Evolutionary conservation across 2,888 invertebrate species (phyloP).

Genomic region (Dyspetes luteomarginatus): DNA sequence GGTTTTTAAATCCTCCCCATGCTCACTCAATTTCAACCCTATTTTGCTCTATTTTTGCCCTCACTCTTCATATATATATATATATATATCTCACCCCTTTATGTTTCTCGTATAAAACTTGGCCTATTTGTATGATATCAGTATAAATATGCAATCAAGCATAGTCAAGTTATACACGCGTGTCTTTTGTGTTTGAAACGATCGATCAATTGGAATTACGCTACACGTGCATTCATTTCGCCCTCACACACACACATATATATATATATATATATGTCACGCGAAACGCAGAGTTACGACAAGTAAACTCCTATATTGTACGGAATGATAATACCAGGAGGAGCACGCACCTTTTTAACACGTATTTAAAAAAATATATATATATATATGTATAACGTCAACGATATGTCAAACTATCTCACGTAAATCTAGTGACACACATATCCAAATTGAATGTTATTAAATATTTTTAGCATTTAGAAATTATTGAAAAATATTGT

Average conservation of each 20-base stretch:
- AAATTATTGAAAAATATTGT: background rate
- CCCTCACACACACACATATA: constrained; percentile 16
- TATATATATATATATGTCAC: background rate
- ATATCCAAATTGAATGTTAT: too few relatives aligned
- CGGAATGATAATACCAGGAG: constrained; percentile 30
- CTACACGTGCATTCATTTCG: constrained; percentile 59
- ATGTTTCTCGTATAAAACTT: constrained; percentile 31
- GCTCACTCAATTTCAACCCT: constrained; percentile 46
- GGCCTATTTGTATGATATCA: constrained; percentile 19
- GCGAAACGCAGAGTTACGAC: background rate
- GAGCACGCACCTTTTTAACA: constrained; percentile 29
- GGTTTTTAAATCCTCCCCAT: constrained; percentile 32
- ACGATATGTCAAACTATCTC: too few relatives aligned
- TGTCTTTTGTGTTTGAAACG: constrained; percentile 12
- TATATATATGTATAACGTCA: background rate
- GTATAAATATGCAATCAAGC: constrained; percentile 46
- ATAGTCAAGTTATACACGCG: constrained; percentile 19
- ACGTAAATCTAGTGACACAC: too few relatives aligned
- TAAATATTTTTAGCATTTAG: too few relatives aligned
- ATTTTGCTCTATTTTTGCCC: constrained; percentile 35
- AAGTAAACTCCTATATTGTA: background rate
- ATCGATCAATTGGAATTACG: constrained; percentile 57
- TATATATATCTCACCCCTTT: background rate
- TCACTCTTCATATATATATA: background rate
- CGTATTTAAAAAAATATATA: background rate